Conservation (phyloP, 2,113 vertebrate genomes). For the Hyperopisus bebe region DNA sequence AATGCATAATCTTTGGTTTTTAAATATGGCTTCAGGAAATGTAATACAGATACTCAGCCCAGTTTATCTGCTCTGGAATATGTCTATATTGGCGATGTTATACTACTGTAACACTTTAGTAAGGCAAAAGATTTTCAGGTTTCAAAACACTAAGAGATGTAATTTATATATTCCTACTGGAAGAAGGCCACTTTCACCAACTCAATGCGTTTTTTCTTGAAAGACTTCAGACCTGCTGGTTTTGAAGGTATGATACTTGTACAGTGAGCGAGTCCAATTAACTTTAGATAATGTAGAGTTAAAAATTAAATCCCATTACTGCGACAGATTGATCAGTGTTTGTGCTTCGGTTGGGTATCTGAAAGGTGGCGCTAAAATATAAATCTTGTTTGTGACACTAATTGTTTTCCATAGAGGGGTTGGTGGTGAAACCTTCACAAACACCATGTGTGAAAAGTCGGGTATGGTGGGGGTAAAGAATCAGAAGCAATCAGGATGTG, state of each 20-base stretch:
- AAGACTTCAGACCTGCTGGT: constrained; percentile 3
- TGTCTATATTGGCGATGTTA: neutral
- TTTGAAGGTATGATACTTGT: neutral
- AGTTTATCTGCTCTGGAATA: neutral
- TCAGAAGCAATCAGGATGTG: neutral
- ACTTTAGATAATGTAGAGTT: neutral
- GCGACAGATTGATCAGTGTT: neutral
- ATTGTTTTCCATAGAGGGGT: neutral
- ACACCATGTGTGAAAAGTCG: neutral
- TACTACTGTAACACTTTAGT: neutral
- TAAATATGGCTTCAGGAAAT: constrained; percentile 5
- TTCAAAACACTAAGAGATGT: neutral
- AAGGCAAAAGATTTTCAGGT: constrained; percentile 3
- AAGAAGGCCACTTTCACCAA: neutral
- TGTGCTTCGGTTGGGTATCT: neutral
- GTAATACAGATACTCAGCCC: neutral
- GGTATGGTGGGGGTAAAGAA: neutral
- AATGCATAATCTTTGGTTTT: constrained; percentile 9
- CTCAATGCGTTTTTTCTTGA: neutral
- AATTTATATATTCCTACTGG: neutral
- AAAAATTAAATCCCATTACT: neutral
- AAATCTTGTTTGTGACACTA: neutral
- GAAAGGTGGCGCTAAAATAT: neutral
- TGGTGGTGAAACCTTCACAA: neutral
- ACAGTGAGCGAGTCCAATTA: neutral